phyloP scores from a whole-genome alignment of 2,797 vertebrate genomes.

The Monodelphis domestica region DNA sequence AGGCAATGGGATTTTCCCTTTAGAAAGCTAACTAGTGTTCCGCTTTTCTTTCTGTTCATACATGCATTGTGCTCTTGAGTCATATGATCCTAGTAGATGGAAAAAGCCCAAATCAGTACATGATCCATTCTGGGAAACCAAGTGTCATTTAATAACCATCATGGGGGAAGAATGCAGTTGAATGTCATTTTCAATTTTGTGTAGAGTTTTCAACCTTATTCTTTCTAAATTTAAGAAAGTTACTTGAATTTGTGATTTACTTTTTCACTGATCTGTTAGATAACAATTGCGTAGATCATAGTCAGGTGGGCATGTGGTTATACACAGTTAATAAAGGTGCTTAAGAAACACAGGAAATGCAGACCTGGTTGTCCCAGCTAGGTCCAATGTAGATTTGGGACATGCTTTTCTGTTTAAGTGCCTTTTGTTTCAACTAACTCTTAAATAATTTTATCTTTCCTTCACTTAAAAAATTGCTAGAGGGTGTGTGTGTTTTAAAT shows the following conservation, averaged over 20 bases:
- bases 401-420: slow-evolving; percentile 78
- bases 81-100: slow-evolving; percentile 26
- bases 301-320: neutral
- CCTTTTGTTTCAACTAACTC: slow-evolving; percentile 76
- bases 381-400: neutral
- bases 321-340: neutral
- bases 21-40: neutral
- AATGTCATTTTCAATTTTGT: slow-evolving; percentile 41
- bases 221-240: slow-evolving; percentile 44
- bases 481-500: slow-evolving; percentile 62
- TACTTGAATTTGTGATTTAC: slow-evolving; percentile 8
- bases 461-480: slow-evolving; percentile 34
- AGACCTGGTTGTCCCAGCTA: neutral
- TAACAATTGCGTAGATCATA: neutral
- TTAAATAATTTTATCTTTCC: slow-evolving; percentile 46
- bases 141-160: slow-evolving; percentile 22
- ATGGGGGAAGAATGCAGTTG: slow-evolving; percentile 36
- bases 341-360: neutral
- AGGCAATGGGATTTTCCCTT: neutral
- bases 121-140: neutral
- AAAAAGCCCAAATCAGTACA: slow-evolving; percentile 20
- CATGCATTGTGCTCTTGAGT: slow-evolving; percentile 42
- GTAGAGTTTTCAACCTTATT: slow-evolving; percentile 53
- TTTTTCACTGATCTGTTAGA: slow-evolving; percentile 46
- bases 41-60: slow-evolving; percentile 43